Evolutionary conservation across 2,888 invertebrate species (phyloP), one percentile per base, ranked within the genome.

Genomic region (Orchesella flavescens): DNA sequence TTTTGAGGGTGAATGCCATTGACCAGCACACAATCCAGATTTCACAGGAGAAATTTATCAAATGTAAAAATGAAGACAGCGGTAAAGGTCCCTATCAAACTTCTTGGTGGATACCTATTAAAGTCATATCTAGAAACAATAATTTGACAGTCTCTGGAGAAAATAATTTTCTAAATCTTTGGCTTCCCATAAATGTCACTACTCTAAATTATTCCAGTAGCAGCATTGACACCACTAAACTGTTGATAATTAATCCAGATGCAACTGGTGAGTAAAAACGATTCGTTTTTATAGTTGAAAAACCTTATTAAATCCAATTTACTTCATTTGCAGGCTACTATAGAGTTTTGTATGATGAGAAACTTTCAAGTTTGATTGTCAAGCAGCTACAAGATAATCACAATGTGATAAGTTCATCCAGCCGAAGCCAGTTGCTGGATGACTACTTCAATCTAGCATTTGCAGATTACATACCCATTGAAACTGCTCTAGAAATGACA

Each of bases 341-440:
- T 61, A 69, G 87, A n/a, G 87, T 87, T 5, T 24, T 86, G n/a
- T 87, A 87, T 57, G 87, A 87, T 34, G 63, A 66, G 1, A 19
- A 46, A 5, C 19, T 86, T 17, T 77, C 79, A 13, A n/a, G 49
- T 17, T 34, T 84, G n/a, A 79, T 87, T 23, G 69, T 75, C 23
- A 17, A 55, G 3, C 86, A 86, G 66, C 46, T 87, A 4, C 15
- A 12, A 1, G 34, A 17, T 19, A 76, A 86, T 66, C 85, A 76
- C 24, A 53, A 19, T 4, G 49, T 63, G 12, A 69, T 87, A 17
- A 84, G 82, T 49, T 23, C 80, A 0, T 23, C 66, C 9, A 84
- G 83, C 15, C 46, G 87, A 19, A 75, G 83, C 19, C 83, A 85
- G 66, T 34, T 87, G 4, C 34, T 86, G 12, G 87, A 87, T 24